These are phyloP conservation scores for Aplocera efformata DNA, from an alignment of 2,888 invertebrate genomes.

Conservation along the genomic window DNA sequence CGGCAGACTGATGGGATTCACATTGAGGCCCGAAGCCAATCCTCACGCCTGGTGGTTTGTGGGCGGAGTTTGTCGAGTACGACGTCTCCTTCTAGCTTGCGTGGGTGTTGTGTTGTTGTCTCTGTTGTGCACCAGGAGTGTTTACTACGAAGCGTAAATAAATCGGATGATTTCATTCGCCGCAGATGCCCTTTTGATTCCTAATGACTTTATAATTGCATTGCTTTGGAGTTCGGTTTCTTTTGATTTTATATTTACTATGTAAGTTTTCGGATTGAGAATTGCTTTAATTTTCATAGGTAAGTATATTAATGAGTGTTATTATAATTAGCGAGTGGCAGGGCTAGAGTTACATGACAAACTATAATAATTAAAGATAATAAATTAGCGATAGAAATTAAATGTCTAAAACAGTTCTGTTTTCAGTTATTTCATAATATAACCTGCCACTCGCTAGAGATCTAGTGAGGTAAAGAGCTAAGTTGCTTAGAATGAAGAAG, in stretches of 20 bases:
- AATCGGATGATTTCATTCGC: slow-evolving; percentile 68
- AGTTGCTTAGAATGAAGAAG: too few species aligned
- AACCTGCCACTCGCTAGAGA: too few species aligned
- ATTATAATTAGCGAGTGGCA: too few species aligned
- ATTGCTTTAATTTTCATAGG: background rate
- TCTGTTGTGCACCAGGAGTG: slow-evolving; percentile 42
- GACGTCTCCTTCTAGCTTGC: slow-evolving; percentile 35
- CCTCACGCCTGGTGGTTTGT: slow-evolving; percentile 44
- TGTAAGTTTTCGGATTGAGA: background rate
- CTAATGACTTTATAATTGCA: slow-evolving; percentile 54
- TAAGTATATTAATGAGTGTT: background rate
- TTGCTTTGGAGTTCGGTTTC: slow-evolving; percentile 18
- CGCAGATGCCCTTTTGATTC: slow-evolving; percentile 50
- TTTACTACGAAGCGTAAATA: slow-evolving; percentile 67
- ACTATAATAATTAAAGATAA: too few species aligned
- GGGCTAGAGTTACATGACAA: too few species aligned
- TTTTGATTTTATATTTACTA: slow-evolving; percentile 17
- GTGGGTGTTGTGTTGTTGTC: slow-evolving; percentile 23
- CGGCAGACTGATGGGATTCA: slow-evolving; percentile 68
- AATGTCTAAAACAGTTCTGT: too few species aligned
- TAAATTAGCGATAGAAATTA: too few species aligned
- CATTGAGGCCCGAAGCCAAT: slow-evolving; percentile 64
- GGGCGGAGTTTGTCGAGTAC: slow-evolving; percentile 56
- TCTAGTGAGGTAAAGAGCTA: too few species aligned
- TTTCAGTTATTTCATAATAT: too few species aligned